Base-by-base conservation (phyloP, 2,797 vertebrate genomes). In the Argentina silus region DNA sequence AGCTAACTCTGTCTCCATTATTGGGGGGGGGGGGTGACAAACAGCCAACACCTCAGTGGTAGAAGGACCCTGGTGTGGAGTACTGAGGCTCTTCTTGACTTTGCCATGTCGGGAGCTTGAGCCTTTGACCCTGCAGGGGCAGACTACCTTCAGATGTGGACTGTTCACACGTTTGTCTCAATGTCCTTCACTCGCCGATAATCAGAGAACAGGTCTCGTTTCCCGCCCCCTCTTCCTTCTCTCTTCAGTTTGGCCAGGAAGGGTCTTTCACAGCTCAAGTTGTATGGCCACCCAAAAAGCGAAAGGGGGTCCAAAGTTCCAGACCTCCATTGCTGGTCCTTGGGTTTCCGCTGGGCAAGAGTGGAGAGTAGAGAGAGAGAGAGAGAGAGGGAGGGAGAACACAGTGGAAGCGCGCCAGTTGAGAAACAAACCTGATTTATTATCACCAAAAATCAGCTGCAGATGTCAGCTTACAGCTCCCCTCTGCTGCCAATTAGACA, bases 401-500 rank as follows among this genome's bases (percentile, higher is more conserved):
- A 78, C 84, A 83, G 85, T 94, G 93, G 94, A 94, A 42, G 85
- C 83, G 89, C 69, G 91, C 93, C 93, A 92, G 68, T 86, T 1
- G 84, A 91, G 92, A 91, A 85, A 90, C 72, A 93, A 89, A 88
- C 87, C 93, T 96, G 95, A 96, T 96, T 96, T 95, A 96, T 95
- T 94, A 93, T 95, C 93, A 89, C 90, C 74, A 82, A 94, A 92
- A 96, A 96, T 92, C 91, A 94, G 89, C 92, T 88, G 86, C 95
- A 96, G 95, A 96, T 96, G 95, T 94, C 83, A 90, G 92, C 90
- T 70, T 55, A 82, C 87, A 86, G 92, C 91, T 87, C 81, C 80
- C 85, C 90, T 94, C 95, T 95, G 94, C 90, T 89, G 92, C 93
- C 94, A 94, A 94, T 96, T 95, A 96, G 76, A 90, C 82, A 87